Conservation (phyloP, 2,797 vertebrate genomes). For the Cuniculus paca region DNA sequence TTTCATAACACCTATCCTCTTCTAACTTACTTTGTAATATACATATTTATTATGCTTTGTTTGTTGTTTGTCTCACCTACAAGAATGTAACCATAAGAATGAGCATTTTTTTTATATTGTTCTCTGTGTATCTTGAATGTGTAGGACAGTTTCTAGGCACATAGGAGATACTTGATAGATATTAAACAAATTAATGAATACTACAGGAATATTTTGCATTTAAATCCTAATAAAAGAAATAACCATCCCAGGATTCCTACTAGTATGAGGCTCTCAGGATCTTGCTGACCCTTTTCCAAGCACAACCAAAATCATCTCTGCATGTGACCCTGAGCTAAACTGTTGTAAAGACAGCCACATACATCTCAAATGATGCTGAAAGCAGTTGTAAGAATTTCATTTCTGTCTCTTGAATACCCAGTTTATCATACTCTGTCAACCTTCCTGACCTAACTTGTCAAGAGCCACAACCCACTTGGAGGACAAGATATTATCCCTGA, state of each 20-base stretch:
- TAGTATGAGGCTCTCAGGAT: not conserved
- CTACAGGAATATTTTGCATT: not conserved
- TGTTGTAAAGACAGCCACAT: not conserved
- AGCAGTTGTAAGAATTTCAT: not conserved
- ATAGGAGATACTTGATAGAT: not conserved
- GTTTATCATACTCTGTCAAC: not conserved
- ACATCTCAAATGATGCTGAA: not conserved
- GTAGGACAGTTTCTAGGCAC: not conserved
- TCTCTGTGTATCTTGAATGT: not conserved
- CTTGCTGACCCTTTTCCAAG: not conserved
- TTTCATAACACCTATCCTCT: not conserved
- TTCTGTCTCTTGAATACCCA: constrained; percentile 11
- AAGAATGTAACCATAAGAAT: not conserved
- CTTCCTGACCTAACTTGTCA: not conserved
- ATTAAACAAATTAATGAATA: not conserved
- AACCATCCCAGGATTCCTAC: not conserved
- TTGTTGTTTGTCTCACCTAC: not conserved
- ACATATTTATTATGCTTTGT: not conserved
- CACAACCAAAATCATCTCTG: not conserved
- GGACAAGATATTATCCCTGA: not conserved
- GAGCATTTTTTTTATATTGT: not conserved
- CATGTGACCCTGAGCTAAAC: not conserved
- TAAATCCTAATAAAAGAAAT: constrained; percentile 37
- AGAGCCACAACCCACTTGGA: not conserved
- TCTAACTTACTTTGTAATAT: not conserved